These are phyloP conservation scores for Dissostichus mawsoni DNA, from an alignment of 2,113 vertebrate species.

Conservation along the genomic window DNA sequence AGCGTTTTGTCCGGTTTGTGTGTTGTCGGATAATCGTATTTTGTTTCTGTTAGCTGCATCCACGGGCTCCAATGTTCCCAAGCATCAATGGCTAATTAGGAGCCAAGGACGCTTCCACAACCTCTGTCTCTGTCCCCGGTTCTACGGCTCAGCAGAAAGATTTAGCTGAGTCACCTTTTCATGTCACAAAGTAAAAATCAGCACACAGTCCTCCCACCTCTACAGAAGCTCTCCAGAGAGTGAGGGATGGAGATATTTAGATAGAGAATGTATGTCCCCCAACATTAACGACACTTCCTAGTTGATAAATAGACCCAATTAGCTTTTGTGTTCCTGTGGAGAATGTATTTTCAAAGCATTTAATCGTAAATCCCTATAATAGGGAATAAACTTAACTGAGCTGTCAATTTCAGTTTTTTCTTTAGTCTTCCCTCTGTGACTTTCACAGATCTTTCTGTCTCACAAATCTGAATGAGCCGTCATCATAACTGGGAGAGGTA, in stretches of 20 bases:
- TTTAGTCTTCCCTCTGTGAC: background rate
- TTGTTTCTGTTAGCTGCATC: conserved; percentile 24
- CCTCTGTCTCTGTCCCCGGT: conserved; percentile 25
- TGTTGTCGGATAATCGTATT: background rate
- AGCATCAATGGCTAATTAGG: conserved; percentile 52
- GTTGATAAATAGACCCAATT: conserved; percentile 54
- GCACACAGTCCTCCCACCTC: conserved; percentile 6
- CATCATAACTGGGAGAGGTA: too few relatives aligned
- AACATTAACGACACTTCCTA: background rate
- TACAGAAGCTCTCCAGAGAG: conserved; percentile 34
- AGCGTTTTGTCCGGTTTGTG: too few relatives aligned
- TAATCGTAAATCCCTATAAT: conserved; percentile 27
- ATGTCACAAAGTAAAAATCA: conserved; percentile 54
- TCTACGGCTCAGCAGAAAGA: conserved; percentile 60
- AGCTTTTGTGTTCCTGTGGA: conserved; percentile 22
- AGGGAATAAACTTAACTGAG: conserved; percentile 25
- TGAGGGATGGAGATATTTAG: conserved; percentile 33
- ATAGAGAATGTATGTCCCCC: conserved; percentile 25
- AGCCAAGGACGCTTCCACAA: conserved; percentile 14
- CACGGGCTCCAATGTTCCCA: conserved; percentile 20
- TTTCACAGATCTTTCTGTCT: background rate
- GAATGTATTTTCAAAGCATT: conserved; percentile 20
- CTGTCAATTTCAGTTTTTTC: background rate
- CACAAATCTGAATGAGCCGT: background rate
- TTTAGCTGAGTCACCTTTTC: conserved; percentile 63